phyloP scores from a whole-genome alignment of 2,797 vertebrate genomes.

The Megaceryle alcyon region DNA sequence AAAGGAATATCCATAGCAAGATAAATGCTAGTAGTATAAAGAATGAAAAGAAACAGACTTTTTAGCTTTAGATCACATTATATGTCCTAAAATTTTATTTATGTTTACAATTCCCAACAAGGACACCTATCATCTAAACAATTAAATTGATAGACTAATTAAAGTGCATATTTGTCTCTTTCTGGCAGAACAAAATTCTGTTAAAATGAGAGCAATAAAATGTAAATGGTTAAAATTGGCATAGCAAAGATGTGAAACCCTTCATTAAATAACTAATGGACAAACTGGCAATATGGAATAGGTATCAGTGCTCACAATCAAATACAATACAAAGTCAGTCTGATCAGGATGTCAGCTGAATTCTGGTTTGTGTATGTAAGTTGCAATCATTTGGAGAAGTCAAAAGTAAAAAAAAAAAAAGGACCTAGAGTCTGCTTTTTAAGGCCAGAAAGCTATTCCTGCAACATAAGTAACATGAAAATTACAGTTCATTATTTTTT shows the following conservation, averaged over 20 bases:
- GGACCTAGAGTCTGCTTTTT: not conserved
- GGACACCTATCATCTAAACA: not conserved
- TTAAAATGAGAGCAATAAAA: slow-evolving; percentile 52
- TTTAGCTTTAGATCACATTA: not conserved
- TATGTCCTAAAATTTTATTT: slow-evolving; percentile 29
- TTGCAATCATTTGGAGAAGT: not conserved
- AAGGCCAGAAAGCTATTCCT: not conserved
- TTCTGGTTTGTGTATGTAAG: not conserved
- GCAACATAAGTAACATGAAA: not conserved
- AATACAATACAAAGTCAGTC: not conserved
- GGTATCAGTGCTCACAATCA: not conserved
- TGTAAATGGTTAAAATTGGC: not conserved
- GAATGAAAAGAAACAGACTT: not conserved
- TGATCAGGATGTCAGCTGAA: not conserved
- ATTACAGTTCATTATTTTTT: not conserved
- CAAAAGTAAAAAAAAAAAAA: not conserved
- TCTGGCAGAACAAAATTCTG: not conserved
- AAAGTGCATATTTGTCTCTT: not conserved
- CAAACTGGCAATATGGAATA: not conserved
- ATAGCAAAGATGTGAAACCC: not conserved
- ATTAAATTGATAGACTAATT: slow-evolving; percentile 27
- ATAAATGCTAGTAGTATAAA: not conserved
- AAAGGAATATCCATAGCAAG: not conserved
- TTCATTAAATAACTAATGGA: not conserved
- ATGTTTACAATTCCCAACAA: slow-evolving; percentile 11